A percentile compares a stretch with the other conserved stretches of the same genome.
These are phyloP conservation scores for Scaeva pyrastri DNA, from an alignment of 2,888 invertebrate species.

Conservation along the genomic window DNA sequence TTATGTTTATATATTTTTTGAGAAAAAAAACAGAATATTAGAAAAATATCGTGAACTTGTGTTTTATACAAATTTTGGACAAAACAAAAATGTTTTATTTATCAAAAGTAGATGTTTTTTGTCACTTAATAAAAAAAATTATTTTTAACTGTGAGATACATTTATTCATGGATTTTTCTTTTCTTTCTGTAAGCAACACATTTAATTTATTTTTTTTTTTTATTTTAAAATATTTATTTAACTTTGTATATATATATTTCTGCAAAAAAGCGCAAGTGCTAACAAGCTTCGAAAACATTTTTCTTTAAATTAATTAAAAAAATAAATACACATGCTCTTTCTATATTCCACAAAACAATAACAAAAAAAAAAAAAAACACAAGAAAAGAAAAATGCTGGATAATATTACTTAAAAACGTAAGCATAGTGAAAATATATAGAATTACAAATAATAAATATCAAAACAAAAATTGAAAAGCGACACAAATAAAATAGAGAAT, in stretches of 20 bases:
- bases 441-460: not conserved
- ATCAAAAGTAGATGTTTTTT: slow-evolving; percentile 17
- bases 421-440: slow-evolving; percentile 16
- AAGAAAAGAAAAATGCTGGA: slow-evolving; percentile 43
- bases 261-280: slow-evolving; percentile 66
- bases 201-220: slow-evolving; percentile 35
- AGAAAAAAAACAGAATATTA: slow-evolving; percentile 13
- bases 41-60: slow-evolving; percentile 7
- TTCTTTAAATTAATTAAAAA: slow-evolving; percentile 11
- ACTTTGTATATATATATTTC: slow-evolving; percentile 43
- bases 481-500: slow-evolving; percentile 51
- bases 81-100: slow-evolving; percentile 22
- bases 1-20: not conserved
- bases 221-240: slow-evolving; percentile 25
- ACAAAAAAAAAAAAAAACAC: slow-evolving; percentile 20
- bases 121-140: slow-evolving; percentile 30
- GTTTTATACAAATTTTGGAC: slow-evolving; percentile 10
- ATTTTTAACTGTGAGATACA: slow-evolving; percentile 49
- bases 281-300: slow-evolving; percentile 57
- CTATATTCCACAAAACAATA: slow-evolving; percentile 17
- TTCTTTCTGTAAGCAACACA: slow-evolving; percentile 69
- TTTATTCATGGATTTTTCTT: slow-evolving; percentile 59
- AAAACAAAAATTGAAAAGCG: slow-evolving; percentile 34
- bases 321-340: slow-evolving; percentile 6
- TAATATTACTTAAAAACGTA: not conserved